These are phyloP conservation scores for Brachylomia viminalis DNA, from an alignment of 2,888 invertebrate species.

Conservation along the genomic window DNA sequence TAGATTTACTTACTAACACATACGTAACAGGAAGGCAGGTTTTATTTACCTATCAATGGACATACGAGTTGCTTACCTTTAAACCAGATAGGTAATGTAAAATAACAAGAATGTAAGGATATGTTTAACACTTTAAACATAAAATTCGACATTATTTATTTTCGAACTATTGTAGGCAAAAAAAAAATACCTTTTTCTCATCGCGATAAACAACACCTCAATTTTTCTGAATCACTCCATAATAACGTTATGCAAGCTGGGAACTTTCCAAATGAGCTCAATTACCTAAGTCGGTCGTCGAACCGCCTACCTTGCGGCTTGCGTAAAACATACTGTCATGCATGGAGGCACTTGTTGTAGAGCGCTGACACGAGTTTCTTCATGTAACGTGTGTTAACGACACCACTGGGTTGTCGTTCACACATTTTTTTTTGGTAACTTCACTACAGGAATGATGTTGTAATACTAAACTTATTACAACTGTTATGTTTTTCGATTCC, in stretches of 20 bases:
- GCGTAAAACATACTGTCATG: constrained; percentile 54
- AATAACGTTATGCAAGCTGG: constrained; percentile 44
- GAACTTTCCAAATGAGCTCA: constrained; percentile 57
- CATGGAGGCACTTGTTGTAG: constrained; percentile 39
- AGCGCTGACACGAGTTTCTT: constrained; percentile 34
- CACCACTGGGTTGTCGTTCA: too few species aligned
- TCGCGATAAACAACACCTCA: background rate
- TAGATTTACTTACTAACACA: too few species aligned
- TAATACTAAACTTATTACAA: too few species aligned
- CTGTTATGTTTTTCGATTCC: too few species aligned
- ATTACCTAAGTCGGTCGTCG: constrained; percentile 57
- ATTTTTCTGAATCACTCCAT: constrained; percentile 16
- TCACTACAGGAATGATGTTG: too few species aligned
- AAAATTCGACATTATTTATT: background rate
- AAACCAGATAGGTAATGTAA: background rate
- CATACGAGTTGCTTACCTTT: background rate
- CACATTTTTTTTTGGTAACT: too few species aligned
- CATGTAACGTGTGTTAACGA: too few species aligned
- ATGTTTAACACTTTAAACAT: background rate
- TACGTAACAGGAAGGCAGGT: too few species aligned
- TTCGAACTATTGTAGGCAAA: background rate
- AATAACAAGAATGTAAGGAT: background rate
- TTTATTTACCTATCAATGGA: background rate
- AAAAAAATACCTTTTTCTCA: background rate
- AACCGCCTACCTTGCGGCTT: constrained; percentile 38